Conservation (phyloP, 2,888 invertebrate species). For the Salpingus planirostris region DNA sequence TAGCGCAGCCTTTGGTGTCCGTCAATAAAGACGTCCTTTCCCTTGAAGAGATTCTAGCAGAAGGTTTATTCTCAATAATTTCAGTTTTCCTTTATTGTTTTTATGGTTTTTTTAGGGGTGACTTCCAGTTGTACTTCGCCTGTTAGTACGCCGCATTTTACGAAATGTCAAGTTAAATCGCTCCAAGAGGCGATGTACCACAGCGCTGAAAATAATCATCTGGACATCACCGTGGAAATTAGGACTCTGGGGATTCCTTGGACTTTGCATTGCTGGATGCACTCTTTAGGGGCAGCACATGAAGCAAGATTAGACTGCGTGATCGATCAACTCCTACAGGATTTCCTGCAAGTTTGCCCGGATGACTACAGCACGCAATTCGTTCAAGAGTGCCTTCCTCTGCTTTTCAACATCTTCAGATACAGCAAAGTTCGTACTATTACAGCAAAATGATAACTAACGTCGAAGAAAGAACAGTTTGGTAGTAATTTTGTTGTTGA, state of each 20-base stretch:
- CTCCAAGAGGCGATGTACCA: conserved; percentile 92
- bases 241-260: conserved; percentile 80
- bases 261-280: conserved; percentile 90
- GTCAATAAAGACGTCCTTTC: conserved; percentile 68
- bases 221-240: conserved; percentile 83
- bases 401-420: conserved; percentile 82
- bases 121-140: conserved; percentile 6
- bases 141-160: conserved; percentile 47
- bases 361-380: conserved; percentile 85
- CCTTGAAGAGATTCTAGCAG: conserved; percentile 65
- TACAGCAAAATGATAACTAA: not conserved
- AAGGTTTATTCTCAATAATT: not conserved
- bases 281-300: conserved; percentile 78
- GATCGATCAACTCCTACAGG: conserved; percentile 80
- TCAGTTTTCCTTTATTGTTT: conserved; percentile 6
- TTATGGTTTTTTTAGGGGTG: too few relatives aligned
- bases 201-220: conserved; percentile 82
- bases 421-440: conserved; percentile 73
- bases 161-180: conserved; percentile 74
- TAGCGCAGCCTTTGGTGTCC: conserved; percentile 62
- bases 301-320: conserved; percentile 75
- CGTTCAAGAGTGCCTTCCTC: conserved; percentile 80
- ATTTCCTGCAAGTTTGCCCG: conserved; percentile 83
- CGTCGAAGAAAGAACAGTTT: not conserved
- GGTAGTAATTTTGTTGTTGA: not conserved